Percentiles rank a stretch among this genome's conserved stretches.
Evolutionary conservation across 2,797 vertebrate genomes (phyloP).

Genomic region (Glyptemys insculpta): DNA sequence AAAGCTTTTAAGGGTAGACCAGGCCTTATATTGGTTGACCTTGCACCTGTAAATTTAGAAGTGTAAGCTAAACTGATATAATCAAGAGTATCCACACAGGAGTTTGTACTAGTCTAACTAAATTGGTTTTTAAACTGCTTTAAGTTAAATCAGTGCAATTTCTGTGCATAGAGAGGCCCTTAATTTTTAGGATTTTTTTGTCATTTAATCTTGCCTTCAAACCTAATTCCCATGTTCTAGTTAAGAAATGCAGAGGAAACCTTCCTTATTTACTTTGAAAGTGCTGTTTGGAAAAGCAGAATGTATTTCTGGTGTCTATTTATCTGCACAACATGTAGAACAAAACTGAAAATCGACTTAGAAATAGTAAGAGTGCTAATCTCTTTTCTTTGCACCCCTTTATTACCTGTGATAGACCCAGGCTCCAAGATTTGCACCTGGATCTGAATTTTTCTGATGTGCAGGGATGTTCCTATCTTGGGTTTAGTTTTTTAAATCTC

Average conservation of each 20-base stretch:
- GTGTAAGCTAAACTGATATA: fast-evolving
- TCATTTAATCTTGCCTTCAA: conserved; percentile 7
- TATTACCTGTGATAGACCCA: background rate
- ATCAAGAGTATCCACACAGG: background rate
- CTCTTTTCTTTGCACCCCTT: background rate
- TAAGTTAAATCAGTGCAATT: fast-evolving
- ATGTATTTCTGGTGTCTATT: background rate
- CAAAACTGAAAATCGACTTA: background rate
- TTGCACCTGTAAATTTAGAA: background rate
- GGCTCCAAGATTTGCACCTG: background rate
- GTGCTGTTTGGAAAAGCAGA: conserved; percentile 4
- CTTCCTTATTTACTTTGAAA: background rate
- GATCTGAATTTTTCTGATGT: background rate
- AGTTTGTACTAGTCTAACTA: background rate
- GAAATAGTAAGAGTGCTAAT: background rate
- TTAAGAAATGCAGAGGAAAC: background rate
- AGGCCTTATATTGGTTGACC: background rate
- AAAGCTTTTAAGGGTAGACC: background rate
- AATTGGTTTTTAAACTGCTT: background rate
- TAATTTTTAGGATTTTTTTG: background rate
- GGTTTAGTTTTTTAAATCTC: background rate
- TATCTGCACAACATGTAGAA: background rate
- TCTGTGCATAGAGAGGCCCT: background rate
- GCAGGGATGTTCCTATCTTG: background rate
- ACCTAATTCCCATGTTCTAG: background rate